Base-by-base conservation (phyloP, 2,113 vertebrate genomes). In the Melanerpes formicivorus region DNA sequence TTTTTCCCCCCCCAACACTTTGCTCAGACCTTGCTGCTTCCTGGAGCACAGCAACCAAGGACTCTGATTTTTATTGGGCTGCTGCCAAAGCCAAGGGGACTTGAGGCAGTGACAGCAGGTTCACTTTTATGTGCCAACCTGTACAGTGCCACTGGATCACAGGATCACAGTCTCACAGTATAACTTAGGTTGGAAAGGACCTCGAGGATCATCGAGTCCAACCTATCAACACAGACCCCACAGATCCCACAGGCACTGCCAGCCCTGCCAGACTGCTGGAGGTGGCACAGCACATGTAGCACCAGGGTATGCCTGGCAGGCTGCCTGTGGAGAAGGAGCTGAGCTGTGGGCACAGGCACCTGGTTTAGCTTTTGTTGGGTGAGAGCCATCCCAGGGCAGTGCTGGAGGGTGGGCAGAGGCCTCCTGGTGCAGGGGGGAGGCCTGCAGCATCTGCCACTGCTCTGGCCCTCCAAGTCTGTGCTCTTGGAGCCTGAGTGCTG, bases 1-100 rank as follows among this genome's bases (percentile, higher is more conserved):
- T 96, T 44, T 40, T 40, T 11, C 11, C 40, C 40, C 10, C 37
- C 40, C 40, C 71, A 82, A 86, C 29, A 50, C 78, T 12, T 3
- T 84, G 72, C 90, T 86, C 84, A 84, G 63, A 87, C 54, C 26
- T 55, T 70, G 80, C 62, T 70, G 76, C 62, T 95, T 93, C 83
- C 80, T 66, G 34, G 21, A 77, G 59, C 4, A 3, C 32, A 30
- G 62, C 29, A 52, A 58, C 71, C 88, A 32, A 90, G 55, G 25
- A n/a, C 46, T 64, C 64, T 11, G 8, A 55, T 6, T 37, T 82
- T 70, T 26, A 37, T 64, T 64, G 59, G 65, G 27, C 69, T 75
- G 32, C 76, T 86, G 30, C 26, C 58, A 27, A 63, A 52, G 67
- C 18, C 10, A 18, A 16, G 60, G 5, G 50, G 46, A 50, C 44